Evolutionary conservation across 2,888 invertebrate genomes (phyloP).

Genomic region (Sericinus montela): DNA sequence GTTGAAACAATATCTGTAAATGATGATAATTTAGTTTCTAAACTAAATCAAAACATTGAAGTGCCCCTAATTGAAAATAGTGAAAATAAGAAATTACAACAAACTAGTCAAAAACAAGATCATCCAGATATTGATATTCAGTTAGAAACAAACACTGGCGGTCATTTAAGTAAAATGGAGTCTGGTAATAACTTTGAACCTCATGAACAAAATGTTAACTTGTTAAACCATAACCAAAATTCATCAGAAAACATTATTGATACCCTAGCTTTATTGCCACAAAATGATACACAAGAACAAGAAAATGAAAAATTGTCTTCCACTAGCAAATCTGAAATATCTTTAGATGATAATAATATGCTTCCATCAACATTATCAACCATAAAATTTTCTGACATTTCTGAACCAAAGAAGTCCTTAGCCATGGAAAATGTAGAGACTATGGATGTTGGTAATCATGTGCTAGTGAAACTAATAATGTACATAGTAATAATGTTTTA

Average conservation of each 20-base stretch:
- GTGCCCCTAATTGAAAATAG: not conserved
- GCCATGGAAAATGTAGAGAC: constrained; percentile 26
- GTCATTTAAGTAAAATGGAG: not conserved
- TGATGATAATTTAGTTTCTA: not conserved
- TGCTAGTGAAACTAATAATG: constrained; percentile 27
- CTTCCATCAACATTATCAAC: not conserved
- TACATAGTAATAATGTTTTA: constrained; percentile 16
- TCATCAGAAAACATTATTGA: not conserved
- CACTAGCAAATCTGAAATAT: constrained; percentile 1
- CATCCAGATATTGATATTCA: not conserved
- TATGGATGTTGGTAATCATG: constrained; percentile 25
- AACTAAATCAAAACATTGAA: not conserved
- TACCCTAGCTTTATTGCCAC: not conserved
- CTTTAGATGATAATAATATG: constrained; percentile 23
- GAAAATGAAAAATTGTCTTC: constrained; percentile 4
- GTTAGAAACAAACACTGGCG: not conserved
- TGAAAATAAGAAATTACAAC: not conserved
- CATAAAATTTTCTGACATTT: constrained; percentile 18
- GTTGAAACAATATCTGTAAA: constrained; percentile 25
- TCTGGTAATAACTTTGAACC: not conserved
- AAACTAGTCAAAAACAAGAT: not conserved
- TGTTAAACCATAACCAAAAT: not conserved
- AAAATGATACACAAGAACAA: not conserved
- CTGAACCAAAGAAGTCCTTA: constrained; percentile 41
- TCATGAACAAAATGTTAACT: not conserved